Evolutionary conservation across 2,888 invertebrate genomes (phyloP).

Genomic region (Dryocosmus kuriphilus): DNA sequence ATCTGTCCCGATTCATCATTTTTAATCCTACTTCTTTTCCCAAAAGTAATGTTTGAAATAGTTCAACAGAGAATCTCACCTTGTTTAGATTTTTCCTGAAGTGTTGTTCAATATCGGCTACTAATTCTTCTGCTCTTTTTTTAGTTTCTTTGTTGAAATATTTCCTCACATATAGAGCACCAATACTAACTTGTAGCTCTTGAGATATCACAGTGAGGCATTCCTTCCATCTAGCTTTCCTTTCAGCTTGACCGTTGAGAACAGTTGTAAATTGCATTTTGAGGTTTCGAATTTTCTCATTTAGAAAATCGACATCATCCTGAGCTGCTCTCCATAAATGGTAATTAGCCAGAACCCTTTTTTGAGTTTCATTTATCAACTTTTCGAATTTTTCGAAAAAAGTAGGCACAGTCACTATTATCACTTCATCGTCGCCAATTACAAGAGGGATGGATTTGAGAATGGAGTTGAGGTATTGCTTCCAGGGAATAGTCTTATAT

Average conservation of each 20-base stretch:
- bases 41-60: slow-evolving; percentile 82
- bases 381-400: slow-evolving; percentile 28
- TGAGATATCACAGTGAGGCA: slow-evolving; percentile 89
- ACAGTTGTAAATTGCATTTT: slow-evolving; percentile 72
- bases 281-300: slow-evolving; percentile 68
- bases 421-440: no score
- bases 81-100: no score
- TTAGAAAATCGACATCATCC: slow-evolving; percentile 71
- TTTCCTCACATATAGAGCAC: slow-evolving; percentile 91
- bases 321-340: slow-evolving; percentile 78
- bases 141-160: no score
- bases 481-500: no score
- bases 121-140: no score
- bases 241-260: slow-evolving; percentile 72
- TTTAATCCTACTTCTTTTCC: background rate
- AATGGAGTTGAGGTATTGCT: no score
- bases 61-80: slow-evolving; percentile 87
- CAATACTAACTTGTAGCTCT: slow-evolving; percentile 87
- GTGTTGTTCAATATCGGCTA: no score
- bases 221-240: slow-evolving; percentile 86
- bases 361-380: slow-evolving; percentile 31
- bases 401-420: no score
- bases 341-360: slow-evolving; percentile 79
- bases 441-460: no score
- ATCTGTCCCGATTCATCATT: no score